Evolutionary conservation across 2,113 vertebrate species (phyloP).

Genomic region (Periophthalmodon schlosseri): DNA sequence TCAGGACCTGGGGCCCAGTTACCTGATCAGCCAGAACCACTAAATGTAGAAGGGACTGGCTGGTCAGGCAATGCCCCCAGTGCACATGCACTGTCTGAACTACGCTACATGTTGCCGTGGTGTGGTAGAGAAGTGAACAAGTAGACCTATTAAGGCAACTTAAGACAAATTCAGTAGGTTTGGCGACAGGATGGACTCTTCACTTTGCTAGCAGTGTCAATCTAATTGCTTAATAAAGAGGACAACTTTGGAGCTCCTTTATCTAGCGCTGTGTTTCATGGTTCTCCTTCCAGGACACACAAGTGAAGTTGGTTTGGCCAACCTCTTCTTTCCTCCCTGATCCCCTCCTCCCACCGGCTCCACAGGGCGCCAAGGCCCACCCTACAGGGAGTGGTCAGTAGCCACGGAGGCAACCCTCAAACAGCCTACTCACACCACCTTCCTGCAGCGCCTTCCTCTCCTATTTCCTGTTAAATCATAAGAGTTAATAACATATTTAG

Average conservation of each 20-base stretch:
- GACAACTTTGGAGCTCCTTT: slow-evolving; percentile 56
- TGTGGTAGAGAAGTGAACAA: too few species aligned
- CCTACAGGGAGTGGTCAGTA: slow-evolving; percentile 68
- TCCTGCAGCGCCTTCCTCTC: background rate
- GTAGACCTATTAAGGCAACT: too few species aligned
- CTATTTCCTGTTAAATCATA: background rate
- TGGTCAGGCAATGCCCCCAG: too few species aligned
- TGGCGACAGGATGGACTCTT: too few species aligned
- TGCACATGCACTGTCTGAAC: too few species aligned
- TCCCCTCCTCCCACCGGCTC: slow-evolving; percentile 30
- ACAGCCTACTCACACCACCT: slow-evolving; percentile 35
- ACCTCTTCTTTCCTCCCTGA: slow-evolving; percentile 35
- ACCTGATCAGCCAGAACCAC: too few species aligned
- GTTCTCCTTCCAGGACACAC: slow-evolving; percentile 55
- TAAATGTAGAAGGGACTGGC: too few species aligned
- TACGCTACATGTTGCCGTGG: too few species aligned
- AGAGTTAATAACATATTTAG: background rate
- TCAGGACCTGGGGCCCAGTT: too few species aligned
- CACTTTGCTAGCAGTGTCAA: too few species aligned
- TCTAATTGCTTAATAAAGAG: background rate
- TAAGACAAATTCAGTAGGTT: too few species aligned
- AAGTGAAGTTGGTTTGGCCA: background rate
- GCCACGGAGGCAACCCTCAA: slow-evolving; percentile 73
- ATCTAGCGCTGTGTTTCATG: slow-evolving; percentile 22
- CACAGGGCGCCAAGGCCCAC: background rate